Evolutionary conservation across 2,797 vertebrate genomes (phyloP).

Genomic region (Hemibagrus guttatus): DNA sequence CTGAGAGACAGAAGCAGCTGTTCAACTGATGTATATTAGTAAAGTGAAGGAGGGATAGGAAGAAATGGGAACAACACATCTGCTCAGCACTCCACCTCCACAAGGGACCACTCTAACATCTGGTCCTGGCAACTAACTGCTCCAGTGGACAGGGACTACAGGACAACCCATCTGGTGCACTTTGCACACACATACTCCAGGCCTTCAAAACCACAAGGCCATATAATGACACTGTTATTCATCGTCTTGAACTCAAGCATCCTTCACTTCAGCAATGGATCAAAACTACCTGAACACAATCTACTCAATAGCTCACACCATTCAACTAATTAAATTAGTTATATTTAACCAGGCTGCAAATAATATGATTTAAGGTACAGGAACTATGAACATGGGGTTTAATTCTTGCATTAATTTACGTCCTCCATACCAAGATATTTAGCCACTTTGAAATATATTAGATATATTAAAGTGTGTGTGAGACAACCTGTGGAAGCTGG

Average conservation of each 20-base stretch:
- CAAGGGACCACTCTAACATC: conserved; percentile 87
- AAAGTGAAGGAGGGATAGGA: conserved; percentile 71
- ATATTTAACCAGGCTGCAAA: not conserved
- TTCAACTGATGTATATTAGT: conserved; percentile 78
- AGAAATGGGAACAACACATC: conserved; percentile 80
- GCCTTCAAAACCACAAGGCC: conserved; percentile 5
- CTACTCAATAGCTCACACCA: not conserved
- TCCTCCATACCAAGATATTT: not conserved
- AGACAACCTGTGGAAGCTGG: conserved; percentile 80
- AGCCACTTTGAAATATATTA: not conserved
- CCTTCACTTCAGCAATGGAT: not conserved
- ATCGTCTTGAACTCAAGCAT: conserved; percentile 9
- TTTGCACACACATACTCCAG: conserved; percentile 68
- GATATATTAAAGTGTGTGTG: not conserved
- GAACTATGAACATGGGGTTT: not conserved
- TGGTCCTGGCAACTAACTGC: conserved; percentile 82
- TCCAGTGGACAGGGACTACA: conserved; percentile 71
- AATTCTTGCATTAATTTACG: not conserved
- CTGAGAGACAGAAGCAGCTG: conserved; percentile 72
- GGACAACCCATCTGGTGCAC: conserved; percentile 87
- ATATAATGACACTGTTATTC: conserved; percentile 26
- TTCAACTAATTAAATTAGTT: not conserved
- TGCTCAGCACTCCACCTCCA: conserved; percentile 88
- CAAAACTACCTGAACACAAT: not conserved
- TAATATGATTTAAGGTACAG: not conserved